phyloP scores from a whole-genome alignment of 2,888 invertebrate genomes.

The Mythimna vitellina region DNA sequence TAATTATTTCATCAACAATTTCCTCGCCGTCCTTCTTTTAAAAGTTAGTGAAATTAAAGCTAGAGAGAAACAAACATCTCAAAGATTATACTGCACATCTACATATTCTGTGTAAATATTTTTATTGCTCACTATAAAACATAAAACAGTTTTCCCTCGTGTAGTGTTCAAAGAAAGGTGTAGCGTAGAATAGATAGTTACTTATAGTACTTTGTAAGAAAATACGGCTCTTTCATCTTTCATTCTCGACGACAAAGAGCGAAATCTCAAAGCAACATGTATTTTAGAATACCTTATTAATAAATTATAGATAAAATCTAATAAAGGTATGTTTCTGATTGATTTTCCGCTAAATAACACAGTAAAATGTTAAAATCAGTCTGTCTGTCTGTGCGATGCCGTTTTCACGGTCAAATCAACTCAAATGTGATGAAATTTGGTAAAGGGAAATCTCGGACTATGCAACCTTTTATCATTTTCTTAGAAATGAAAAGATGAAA shows the following conservation, averaged over 20 bases:
- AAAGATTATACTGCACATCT: not conserved
- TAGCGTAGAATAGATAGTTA: constrained; percentile 6
- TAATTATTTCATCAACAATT: too few relatives aligned
- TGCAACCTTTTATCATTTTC: constrained; percentile 9
- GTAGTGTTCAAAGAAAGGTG: constrained; percentile 24
- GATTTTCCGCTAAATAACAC: not conserved
- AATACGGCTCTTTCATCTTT: constrained; percentile 40
- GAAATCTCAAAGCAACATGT: constrained; percentile 22
- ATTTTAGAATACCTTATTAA: constrained; percentile 22
- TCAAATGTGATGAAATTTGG: constrained; percentile 7
- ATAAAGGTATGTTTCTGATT: not conserved
- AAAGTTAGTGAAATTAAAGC: too few relatives aligned
- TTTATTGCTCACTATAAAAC: not conserved
- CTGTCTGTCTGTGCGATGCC: not conserved
- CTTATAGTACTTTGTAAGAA: constrained; percentile 18
- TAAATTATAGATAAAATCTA: not conserved
- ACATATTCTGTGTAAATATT: not conserved
- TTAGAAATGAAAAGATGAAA: too few relatives aligned
- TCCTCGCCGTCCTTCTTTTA: too few relatives aligned
- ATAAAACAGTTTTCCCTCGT: constrained; percentile 30
- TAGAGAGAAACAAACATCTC: not conserved
- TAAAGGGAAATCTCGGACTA: constrained; percentile 3
- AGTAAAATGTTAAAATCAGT: not conserved
- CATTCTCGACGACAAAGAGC: constrained; percentile 24
- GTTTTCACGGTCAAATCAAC: not conserved